Evolutionary conservation across 2,797 vertebrate species (phyloP).

Genomic region (Mus caroli): DNA sequence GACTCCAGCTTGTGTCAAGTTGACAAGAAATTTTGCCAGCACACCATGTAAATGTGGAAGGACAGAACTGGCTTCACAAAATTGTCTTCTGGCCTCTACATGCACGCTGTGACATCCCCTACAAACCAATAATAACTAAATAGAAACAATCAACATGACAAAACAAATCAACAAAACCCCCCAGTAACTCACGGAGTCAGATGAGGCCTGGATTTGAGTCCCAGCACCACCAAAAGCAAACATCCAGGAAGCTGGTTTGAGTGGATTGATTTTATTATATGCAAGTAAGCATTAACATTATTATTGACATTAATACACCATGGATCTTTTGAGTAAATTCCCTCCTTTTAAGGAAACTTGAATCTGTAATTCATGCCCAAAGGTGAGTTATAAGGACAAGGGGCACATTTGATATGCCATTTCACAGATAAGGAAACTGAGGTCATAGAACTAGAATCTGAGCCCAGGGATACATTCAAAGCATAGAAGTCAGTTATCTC

Average conservation of each 20-base stretch:
- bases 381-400: not conserved
- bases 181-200: not conserved
- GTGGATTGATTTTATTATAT: conserved; percentile 33
- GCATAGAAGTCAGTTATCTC: not conserved
- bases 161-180: not conserved
- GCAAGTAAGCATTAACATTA: not conserved
- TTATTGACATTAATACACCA: not conserved
- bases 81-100: not conserved
- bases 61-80: not conserved
- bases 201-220: not conserved
- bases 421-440: not conserved
- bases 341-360: not conserved
- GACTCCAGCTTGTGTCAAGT: not conserved
- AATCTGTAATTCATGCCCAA: not conserved
- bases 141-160: not conserved
- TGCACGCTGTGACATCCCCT: fast-evolving
- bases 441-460: not conserved
- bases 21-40: not conserved
- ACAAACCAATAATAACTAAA: not conserved
- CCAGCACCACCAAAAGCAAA: not conserved
- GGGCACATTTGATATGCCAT: not conserved
- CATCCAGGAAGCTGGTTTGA: not conserved
- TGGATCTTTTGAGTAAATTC: not conserved
- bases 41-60: not conserved
- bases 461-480: not conserved